Conservation (phyloP, 2,888 invertebrate species). For the Diachrysia chrysitis region DNA sequence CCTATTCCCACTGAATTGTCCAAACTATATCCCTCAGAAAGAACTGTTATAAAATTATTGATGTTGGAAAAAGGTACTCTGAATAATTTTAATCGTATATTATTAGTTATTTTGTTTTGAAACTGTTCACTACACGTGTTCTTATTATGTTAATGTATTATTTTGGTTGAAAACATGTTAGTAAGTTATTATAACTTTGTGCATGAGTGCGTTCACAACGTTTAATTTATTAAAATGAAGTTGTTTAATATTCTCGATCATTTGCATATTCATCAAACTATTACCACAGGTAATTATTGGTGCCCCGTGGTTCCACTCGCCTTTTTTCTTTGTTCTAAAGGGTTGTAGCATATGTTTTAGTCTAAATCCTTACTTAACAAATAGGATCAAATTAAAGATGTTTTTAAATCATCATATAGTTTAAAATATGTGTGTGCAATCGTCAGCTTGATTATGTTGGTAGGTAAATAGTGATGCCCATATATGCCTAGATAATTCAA, state of each 20-base stretch:
- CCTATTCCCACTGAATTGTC: no score
- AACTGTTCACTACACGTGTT: neutral
- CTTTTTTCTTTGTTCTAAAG: neutral
- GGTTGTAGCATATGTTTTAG: no score
- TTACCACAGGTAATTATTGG: neutral
- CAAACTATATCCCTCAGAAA: no score
- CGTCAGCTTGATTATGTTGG: no score
- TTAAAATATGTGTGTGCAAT: no score
- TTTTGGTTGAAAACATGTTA: neutral
- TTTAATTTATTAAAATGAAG: conserved; percentile 1
- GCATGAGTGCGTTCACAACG: neutral
- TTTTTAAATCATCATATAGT: no score
- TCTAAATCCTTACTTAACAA: no score
- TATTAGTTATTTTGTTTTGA: neutral
- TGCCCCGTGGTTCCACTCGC: neutral
- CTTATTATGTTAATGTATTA: neutral
- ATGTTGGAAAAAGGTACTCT: neutral
- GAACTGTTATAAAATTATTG: no score
- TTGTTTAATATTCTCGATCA: neutral
- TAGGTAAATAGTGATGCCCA: no score
- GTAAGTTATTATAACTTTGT: conserved; percentile 2
- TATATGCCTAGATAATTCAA: no score
- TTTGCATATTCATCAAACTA: neutral
- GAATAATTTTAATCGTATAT: neutral
- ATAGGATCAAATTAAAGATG: no score